Conservation (phyloP, 1,140 invertebrate genomes). For the Pseudomyrmex gracilis region DNA sequence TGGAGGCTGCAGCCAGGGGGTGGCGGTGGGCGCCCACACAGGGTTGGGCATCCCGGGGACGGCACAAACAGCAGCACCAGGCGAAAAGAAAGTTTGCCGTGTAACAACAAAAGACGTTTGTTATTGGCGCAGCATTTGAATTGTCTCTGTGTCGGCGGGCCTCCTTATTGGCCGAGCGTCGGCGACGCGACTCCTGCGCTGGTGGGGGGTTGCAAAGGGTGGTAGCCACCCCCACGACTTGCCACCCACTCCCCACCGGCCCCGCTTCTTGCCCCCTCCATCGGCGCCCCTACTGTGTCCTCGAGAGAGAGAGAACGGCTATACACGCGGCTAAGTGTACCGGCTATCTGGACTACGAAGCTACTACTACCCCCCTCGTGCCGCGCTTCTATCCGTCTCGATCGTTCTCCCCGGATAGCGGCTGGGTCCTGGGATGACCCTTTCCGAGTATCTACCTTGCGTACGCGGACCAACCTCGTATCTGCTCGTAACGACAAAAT, state of each 20-base stretch:
- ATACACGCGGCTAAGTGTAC: slow-evolving; percentile 79
- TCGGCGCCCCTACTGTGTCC: slow-evolving; percentile 67
- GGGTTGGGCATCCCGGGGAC: slow-evolving; percentile 72
- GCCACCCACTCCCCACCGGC: slow-evolving; percentile 47
- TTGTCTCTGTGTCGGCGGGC: slow-evolving; percentile 83
- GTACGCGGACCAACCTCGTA: slow-evolving; percentile 67
- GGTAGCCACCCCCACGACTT: slow-evolving; percentile 74
- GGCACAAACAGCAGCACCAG: slow-evolving; percentile 77
- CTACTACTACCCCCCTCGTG: slow-evolving; percentile 55
- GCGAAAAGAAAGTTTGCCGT: slow-evolving; percentile 83
- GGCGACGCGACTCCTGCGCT: slow-evolving; percentile 80
- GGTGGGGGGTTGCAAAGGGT: slow-evolving; percentile 80
- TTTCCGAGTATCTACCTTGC: slow-evolving; percentile 70
- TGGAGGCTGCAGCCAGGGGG: slow-evolving; percentile 38
- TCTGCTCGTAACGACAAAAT: slow-evolving; percentile 70
- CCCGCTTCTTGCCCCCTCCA: slow-evolving; percentile 63
- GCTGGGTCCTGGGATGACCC: slow-evolving; percentile 75
- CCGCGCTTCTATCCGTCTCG: slow-evolving; percentile 56
- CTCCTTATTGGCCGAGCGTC: slow-evolving; percentile 84
- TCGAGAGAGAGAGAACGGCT: slow-evolving; percentile 75
- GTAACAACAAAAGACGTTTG: slow-evolving; percentile 86
- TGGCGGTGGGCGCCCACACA: slow-evolving; percentile 50
- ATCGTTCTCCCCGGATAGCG: slow-evolving; percentile 67
- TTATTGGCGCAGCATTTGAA: slow-evolving; percentile 86
- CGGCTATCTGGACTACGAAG: slow-evolving; percentile 75